Evolutionary conservation across 1,140 invertebrate species (phyloP), one percentile per base, ranked within the genome.

Genomic region (Cataglyphis hispanica): DNA sequence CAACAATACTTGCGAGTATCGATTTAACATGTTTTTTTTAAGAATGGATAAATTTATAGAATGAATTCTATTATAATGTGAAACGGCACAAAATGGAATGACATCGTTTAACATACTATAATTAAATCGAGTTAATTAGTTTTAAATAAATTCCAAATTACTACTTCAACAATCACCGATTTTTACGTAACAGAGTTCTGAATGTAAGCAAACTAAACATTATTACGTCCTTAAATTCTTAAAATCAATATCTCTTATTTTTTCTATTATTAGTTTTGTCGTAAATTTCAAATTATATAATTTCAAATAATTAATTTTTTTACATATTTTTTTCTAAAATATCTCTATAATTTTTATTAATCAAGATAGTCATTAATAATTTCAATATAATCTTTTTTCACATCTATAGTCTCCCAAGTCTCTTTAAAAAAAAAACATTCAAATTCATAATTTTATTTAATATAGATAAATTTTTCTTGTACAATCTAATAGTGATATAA

Each of bases 91-190:
- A n/a, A n/a, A 72, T 60, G 16, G 40, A 22, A 50, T 6, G 22
- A 58, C 1, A 0, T 13, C 1, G 37, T 70, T 37, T 27, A 70
- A 27, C 5, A 60, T 11, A 11, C 10, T 69, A 16, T 25, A 11
- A 27, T 56, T 43, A 60, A 60, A 10, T 60, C 19, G 8, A 8
- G 46, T 60, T 19, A 83, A 74, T 7, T 34, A 46, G 8, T 34
- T 74, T 67, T 43, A 22, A 74, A 74, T 60, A 74, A 43, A 4
- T 19, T 72, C 34, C 8, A 31, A 83, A 34, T 74, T 60, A 34
- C 5, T 50, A 72, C 31, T 70, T 31, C 1, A 19, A 31, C 70
- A 70, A 43, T 2, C 10, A 25, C 4, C 1, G 11, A n/a, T 50
- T n/a, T 67, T 60, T 25, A 53, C 31, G 25, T n/a, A 69, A 70